Evolutionary conservation across 1,140 invertebrate species (phyloP), one percentile per base, ranked within the genome.

Genomic region (Mya arenaria): DNA sequence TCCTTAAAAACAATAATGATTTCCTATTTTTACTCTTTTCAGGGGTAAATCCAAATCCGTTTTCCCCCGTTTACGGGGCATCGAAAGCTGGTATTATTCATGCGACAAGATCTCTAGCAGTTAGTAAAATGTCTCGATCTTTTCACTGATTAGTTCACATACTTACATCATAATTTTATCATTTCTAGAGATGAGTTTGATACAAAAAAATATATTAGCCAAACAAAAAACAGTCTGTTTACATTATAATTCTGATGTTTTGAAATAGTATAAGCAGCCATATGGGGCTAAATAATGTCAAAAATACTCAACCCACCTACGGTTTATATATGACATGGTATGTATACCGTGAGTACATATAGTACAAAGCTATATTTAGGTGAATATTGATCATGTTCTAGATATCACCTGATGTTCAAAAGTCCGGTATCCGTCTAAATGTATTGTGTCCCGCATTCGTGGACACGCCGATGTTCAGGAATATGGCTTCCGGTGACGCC

Each of bases 71-170:
- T 56, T 96, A 96, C 90, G 95, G 95, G 0, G 96, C 96, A 1
- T 96, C 95, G 1, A 96, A 96, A 90, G 95, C 96, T 84, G 96
- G 95, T 1, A 94, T 96, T 34, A 94, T 96, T 37, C 96, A 95
- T 39, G 94, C 96, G 34, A 96, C 95, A 0, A 94, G 95, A 87
- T 95, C 95, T 56, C 81, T 66, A 58, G 83, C 85, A 32, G 85
- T 86, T 73, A 83, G 83, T 68, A n/a, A n/a, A n/a, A n/a, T n/a
- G n/a, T n/a, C n/a, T n/a, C n/a, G n/a, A n/a, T n/a, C n/a, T n/a
- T n/a, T n/a, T n/a, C n/a, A n/a, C n/a, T n/a, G n/a, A n/a, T n/a
- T n/a, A n/a, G n/a, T n/a, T n/a, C n/a, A n/a, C n/a, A n/a, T n/a
- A n/a, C n/a, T n/a, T n/a, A n/a, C n/a, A n/a, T n/a, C n/a, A n/a